A percentile compares a stretch with the other conserved stretches of the same genome.
Evolutionary conservation across 2,888 invertebrate species (phyloP).

Genomic region (Unio delphinus): DNA sequence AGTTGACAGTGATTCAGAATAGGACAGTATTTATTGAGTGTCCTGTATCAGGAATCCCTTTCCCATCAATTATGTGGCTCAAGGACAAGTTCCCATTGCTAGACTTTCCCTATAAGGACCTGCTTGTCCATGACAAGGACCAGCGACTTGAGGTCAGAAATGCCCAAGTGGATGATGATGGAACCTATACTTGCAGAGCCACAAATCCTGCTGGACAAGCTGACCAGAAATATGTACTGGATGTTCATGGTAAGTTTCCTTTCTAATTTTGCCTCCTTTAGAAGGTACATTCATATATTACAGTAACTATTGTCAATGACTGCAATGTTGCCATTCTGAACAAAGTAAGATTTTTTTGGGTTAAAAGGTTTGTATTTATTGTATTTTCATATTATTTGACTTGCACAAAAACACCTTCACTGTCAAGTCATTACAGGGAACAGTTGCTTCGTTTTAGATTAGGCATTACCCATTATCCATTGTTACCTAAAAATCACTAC

Average conservation of each 20-base stretch:
- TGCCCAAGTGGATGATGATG: constrained; percentile 69
- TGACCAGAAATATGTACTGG: constrained; percentile 45
- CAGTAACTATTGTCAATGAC: background rate
- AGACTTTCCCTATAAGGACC: constrained; percentile 59
- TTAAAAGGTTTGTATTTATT: too few species aligned
- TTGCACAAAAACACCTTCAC: too few species aligned
- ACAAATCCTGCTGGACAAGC: constrained; percentile 72
- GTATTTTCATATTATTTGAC: too few species aligned
- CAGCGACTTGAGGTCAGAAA: constrained; percentile 68
- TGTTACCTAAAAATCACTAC: too few species aligned
- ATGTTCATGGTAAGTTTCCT: constrained; percentile 58
- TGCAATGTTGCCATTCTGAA: background rate
- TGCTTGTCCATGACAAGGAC: constrained; percentile 58
- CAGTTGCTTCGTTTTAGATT: too few species aligned
- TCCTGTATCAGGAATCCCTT: constrained; percentile 68
- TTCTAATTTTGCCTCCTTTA: background rate
- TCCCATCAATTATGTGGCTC: constrained; percentile 71
- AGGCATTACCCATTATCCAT: too few species aligned
- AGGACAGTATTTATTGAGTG: constrained; percentile 68
- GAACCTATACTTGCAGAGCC: constrained; percentile 72
- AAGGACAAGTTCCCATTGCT: constrained; percentile 59
- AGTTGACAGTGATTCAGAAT: constrained; percentile 66
- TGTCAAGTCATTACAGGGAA: too few species aligned
- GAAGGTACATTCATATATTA: background rate
- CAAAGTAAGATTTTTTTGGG: background rate